Conservation (phyloP, 2,888 invertebrate species). For the Harpalus rufipes region DNA sequence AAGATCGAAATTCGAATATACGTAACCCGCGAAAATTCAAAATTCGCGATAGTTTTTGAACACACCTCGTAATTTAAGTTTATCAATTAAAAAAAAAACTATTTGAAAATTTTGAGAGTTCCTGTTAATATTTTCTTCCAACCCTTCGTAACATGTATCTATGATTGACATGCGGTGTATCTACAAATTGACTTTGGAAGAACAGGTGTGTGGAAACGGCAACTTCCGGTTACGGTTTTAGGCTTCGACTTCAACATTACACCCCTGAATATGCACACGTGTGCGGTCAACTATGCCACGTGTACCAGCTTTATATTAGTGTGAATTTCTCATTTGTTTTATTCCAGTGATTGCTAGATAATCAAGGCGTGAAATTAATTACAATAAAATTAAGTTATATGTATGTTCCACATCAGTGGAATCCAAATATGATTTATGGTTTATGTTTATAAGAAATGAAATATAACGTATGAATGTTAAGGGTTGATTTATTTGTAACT, state of each 20-base stretch:
- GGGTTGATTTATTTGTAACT: no score
- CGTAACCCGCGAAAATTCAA: no score
- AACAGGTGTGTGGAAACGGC: slow-evolving; percentile 62
- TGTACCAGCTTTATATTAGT: slow-evolving; percentile 8
- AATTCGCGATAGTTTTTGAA: no score
- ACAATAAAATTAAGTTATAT: neutral
- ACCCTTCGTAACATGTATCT: slow-evolving; percentile 41
- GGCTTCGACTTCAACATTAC: neutral
- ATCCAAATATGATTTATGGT: neutral
- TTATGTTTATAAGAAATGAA: neutral
- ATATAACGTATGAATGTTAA: neutral
- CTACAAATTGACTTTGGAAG: slow-evolving; percentile 63
- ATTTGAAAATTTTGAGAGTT: neutral
- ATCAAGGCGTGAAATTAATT: neutral
- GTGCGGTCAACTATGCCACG: slow-evolving; percentile 49
- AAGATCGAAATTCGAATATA: no score
- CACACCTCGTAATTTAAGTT: no score
- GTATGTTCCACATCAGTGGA: neutral
- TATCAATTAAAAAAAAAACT: neutral
- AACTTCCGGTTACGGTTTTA: slow-evolving; percentile 23
- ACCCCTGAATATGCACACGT: slow-evolving; percentile 46
- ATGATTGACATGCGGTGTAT: slow-evolving; percentile 61
- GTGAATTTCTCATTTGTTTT: neutral
- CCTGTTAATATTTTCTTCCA: neutral
- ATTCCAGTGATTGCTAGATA: neutral